Percentiles rank a stretch among this genome's conserved stretches.
phyloP scores from a whole-genome alignment of 2,113 vertebrate species.

The Ifrita kowaldi region DNA sequence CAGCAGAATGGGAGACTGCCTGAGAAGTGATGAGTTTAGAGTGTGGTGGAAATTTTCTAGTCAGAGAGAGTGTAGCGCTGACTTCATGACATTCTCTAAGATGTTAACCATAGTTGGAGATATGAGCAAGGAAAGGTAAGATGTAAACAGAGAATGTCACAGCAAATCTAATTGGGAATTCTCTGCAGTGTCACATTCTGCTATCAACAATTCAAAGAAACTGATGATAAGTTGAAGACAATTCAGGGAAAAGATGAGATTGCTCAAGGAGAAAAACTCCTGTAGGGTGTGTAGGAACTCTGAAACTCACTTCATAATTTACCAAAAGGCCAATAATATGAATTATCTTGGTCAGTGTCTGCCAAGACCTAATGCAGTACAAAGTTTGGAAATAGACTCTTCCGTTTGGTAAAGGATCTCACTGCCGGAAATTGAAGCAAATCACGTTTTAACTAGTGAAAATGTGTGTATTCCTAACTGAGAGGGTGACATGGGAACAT shows the following conservation, averaged over 20 bases:
- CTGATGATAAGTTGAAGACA: not conserved
- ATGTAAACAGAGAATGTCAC: not conserved
- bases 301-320: not conserved
- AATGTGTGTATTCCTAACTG: not conserved
- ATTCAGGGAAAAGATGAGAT: not conserved
- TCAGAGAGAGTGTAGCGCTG: not conserved
- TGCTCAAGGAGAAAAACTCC: not conserved
- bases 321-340: not conserved
- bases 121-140: not conserved
- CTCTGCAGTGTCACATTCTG: not conserved
- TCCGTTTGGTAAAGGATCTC: not conserved
- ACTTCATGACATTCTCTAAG: not conserved
- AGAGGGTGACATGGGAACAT: not conserved
- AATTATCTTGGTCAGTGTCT: not conserved
- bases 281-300: not conserved
- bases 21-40: not conserved
- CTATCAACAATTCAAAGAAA: not conserved
- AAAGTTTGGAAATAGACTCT: not conserved
- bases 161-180: not conserved
- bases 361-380: not conserved
- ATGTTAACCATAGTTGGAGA: not conserved
- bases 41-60: not conserved
- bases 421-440: not conserved
- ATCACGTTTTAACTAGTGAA: not conserved
- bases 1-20: not conserved